A percentile compares a stretch with the other conserved stretches of the same genome.
Conservation (phyloP, 23 tunicate genomes). For the Halocynthia roretzi region DNA sequence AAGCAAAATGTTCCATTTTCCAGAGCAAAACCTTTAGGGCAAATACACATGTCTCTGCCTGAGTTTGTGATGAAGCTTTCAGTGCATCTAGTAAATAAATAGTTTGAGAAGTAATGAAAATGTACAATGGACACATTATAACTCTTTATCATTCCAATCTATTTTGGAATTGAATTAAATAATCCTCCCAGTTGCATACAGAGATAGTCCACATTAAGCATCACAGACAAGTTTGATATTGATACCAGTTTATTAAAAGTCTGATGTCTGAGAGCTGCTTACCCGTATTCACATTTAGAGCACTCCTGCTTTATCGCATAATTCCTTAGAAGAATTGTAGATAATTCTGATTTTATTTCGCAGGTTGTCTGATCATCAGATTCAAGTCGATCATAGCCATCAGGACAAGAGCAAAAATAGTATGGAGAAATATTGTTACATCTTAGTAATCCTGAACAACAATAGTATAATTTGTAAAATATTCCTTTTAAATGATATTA, state of each 20-base stretch:
- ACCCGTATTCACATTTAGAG: slow-evolving; percentile 49
- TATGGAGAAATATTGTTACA: slow-evolving; percentile 58
- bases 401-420: slow-evolving; percentile 53
- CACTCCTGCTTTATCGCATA: slow-evolving; percentile 31
- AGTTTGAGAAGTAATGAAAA: too few species aligned
- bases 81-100: slow-evolving; percentile 4
- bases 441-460: slow-evolving; percentile 28
- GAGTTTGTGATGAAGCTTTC: slow-evolving; percentile 11
- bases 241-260: not conserved
- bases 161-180: too few species aligned
- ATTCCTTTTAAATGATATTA: not conserved
- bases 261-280: not conserved
- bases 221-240: not conserved
- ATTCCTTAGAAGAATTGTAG: not conserved
- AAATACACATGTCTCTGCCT: slow-evolving; percentile 4
- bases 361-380: slow-evolving; percentile 25
- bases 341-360: slow-evolving; percentile 7
- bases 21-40: slow-evolving; percentile 29
- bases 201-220: not conserved
- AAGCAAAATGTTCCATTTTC: slow-evolving; percentile 21
- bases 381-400: slow-evolving; percentile 16
- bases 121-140: too few species aligned
- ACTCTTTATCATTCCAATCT: too few species aligned
- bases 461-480: too few species aligned
- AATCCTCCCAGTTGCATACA: too few species aligned